Percentiles rank a stretch among this genome's conserved stretches.
Conservation (phyloP, 2,888 invertebrate species). For the Xestoiulus laeticollis region DNA sequence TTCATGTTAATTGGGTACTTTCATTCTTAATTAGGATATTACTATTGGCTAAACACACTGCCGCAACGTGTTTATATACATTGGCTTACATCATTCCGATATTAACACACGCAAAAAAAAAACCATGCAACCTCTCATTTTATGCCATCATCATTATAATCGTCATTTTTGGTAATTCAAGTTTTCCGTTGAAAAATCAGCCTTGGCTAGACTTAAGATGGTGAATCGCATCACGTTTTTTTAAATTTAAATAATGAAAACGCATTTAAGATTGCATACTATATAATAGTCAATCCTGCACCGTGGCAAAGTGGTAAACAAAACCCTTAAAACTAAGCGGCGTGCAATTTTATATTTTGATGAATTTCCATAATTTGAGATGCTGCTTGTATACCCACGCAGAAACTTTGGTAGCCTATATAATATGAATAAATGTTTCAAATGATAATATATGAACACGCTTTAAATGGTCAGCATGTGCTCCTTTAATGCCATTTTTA, state of each 20-base stretch:
- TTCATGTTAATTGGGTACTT: conserved; percentile 6
- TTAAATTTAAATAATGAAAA: not conserved
- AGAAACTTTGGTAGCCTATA: not conserved
- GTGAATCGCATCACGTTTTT: not conserved
- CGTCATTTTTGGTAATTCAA: not conserved
- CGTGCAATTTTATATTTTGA: not conserved
- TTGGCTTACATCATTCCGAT: not conserved
- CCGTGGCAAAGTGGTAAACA: conserved; percentile 5
- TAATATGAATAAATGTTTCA: not conserved
- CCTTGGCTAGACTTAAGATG: not conserved
- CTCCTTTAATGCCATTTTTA: too few species aligned
- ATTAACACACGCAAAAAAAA: not conserved
- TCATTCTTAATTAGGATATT: conserved; percentile 21
- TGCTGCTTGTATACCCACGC: not conserved
- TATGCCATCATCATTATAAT: conserved; percentile 7
- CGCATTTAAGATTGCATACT: not conserved
- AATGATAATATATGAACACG: too few species aligned
- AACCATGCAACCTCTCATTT: conserved; percentile 16
- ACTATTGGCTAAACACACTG: not conserved
- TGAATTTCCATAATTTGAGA: not conserved
- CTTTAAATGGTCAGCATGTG: too few species aligned
- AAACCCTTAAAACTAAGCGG: not conserved
- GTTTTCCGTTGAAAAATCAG: not conserved
- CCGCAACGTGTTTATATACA: not conserved
- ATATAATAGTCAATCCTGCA: not conserved